A percentile compares a stretch with the other conserved stretches of the same genome.
These are phyloP conservation scores for Hyles lineata DNA, from an alignment of 2,888 invertebrate genomes.

Conservation along the genomic window DNA sequence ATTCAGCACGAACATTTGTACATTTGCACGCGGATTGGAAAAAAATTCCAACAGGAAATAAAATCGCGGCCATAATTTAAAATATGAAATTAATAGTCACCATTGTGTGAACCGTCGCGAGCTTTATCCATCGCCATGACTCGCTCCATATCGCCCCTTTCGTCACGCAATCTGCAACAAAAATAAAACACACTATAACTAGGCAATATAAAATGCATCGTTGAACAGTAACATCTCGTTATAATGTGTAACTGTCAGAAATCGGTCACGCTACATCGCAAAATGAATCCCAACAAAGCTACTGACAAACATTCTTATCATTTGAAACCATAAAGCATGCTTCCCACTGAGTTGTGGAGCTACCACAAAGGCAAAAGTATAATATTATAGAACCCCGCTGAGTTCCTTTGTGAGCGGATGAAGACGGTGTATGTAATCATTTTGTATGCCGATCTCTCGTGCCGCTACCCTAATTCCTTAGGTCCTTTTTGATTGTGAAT, in stretches of 20 bases:
- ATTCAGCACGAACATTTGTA: too few relatives aligned
- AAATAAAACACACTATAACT: constrained; percentile 48
- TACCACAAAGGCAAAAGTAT: constrained; percentile 82
- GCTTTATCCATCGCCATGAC: constrained; percentile 93
- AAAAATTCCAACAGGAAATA: not conserved
- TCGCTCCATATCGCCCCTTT: constrained; percentile 93
- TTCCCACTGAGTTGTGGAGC: constrained; percentile 78
- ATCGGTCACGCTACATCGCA: constrained; percentile 74
- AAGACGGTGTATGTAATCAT: constrained; percentile 82
- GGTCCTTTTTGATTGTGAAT: constrained; percentile 81
- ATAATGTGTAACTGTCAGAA: constrained; percentile 45
- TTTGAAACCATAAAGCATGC: constrained; percentile 83
- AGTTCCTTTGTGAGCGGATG: constrained; percentile 79
- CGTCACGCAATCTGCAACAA: constrained; percentile 93
- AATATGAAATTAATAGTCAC: constrained; percentile 78
- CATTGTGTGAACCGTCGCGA: constrained; percentile 94
- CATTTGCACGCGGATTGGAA: too few relatives aligned
- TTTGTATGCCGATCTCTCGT: constrained; percentile 77
- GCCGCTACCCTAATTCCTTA: constrained; percentile 80
- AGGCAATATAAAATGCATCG: constrained; percentile 23
- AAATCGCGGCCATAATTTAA: constrained; percentile 4
- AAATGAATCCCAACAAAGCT: constrained; percentile 76
- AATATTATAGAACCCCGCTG: constrained; percentile 83
- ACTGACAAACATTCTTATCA: constrained; percentile 84
- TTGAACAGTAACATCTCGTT: constrained; percentile 28